Percentiles rank a stretch among this genome's conserved stretches.
Conservation (phyloP, 2,888 invertebrate genomes). For the Tubulanus polymorphus region DNA sequence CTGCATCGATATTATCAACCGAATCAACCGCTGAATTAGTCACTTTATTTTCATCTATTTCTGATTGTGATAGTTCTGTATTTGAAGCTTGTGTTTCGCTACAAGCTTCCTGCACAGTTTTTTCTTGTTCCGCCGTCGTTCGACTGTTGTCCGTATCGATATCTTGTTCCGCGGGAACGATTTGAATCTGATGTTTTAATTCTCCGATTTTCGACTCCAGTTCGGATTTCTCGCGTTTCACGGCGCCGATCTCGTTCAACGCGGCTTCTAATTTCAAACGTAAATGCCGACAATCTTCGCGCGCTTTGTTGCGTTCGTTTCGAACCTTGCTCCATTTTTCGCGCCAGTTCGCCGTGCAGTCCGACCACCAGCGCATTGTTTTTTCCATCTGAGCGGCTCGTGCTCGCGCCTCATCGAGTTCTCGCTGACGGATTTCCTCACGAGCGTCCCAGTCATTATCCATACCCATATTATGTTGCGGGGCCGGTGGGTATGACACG, state of each 20-base stretch:
- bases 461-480: slow-evolving; percentile 19
- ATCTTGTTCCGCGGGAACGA: slow-evolving; percentile 2
- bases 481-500: slow-evolving; percentile 19
- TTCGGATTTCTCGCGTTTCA: slow-evolving; percentile 76
- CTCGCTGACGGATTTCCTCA: slow-evolving; percentile 67
- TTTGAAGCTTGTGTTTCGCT: too few relatives aligned
- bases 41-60: too few relatives aligned
- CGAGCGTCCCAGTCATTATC: slow-evolving; percentile 48
- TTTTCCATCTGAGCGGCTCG: slow-evolving; percentile 98
- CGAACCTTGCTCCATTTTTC: slow-evolving; percentile 95
- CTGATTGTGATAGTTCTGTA: too few relatives aligned
- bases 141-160: slow-evolving; percentile 15
- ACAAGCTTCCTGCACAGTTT: too few relatives aligned
- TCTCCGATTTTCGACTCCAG: slow-evolving; percentile 67
- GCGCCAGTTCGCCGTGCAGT: slow-evolving; percentile 94
- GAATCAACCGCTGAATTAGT: too few relatives aligned
- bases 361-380: slow-evolving; percentile 98
- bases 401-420: slow-evolving; percentile 89
- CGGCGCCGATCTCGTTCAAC: slow-evolving; percentile 58
- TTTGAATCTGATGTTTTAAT: slow-evolving; percentile 53
- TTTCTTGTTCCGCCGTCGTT: too few relatives aligned
- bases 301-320: slow-evolving; percentile 80
- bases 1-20: too few relatives aligned
- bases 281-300: slow-evolving; percentile 82
- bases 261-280: slow-evolving; percentile 71